Evolutionary conservation across 2,888 invertebrate species (phyloP).

Genomic region (Plebejus anna): DNA sequence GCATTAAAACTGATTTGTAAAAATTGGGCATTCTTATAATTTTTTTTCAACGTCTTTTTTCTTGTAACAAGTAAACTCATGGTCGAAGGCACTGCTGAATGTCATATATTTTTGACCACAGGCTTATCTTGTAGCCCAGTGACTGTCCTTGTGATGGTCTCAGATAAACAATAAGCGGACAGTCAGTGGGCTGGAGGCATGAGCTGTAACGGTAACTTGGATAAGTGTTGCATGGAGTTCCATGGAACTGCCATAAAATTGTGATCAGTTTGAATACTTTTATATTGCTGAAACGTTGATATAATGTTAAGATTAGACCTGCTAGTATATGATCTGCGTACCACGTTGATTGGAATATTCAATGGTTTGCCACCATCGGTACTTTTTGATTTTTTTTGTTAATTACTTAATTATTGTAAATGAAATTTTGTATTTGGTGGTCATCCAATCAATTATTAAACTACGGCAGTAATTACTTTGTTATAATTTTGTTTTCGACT

Average conservation of each 20-base stretch:
- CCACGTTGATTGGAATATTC: constrained; percentile 68
- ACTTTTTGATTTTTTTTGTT: constrained; percentile 51
- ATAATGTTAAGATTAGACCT: constrained; percentile 75
- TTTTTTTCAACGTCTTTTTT: neutral
- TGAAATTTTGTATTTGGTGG: constrained; percentile 48
- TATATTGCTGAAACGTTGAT: constrained; percentile 73
- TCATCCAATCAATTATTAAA: constrained; percentile 68
- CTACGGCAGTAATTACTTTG: constrained; percentile 63
- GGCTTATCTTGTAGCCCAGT: constrained; percentile 23
- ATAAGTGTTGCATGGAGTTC: constrained; percentile 74
- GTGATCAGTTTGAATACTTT: constrained; percentile 80
- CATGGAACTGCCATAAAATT: constrained; percentile 76
- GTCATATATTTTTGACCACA: constrained; percentile 62
- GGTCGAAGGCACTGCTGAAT: constrained; percentile 44
- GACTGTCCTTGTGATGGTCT: constrained; percentile 25
- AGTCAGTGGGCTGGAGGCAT: constrained; percentile 26
- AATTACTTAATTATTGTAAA: constrained; percentile 45
- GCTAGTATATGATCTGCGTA: constrained; percentile 73
- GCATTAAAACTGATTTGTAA: neutral
- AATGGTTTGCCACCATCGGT: constrained; percentile 50
- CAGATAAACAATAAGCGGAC: constrained; percentile 15
- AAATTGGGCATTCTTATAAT: neutral
- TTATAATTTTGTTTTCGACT: constrained; percentile 76
- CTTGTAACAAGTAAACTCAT: neutral
- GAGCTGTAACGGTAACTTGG: constrained; percentile 52